Evolutionary conservation across 2,797 vertebrate species (phyloP).

Genomic region (Ctenochaetus hawaiiensis): DNA sequence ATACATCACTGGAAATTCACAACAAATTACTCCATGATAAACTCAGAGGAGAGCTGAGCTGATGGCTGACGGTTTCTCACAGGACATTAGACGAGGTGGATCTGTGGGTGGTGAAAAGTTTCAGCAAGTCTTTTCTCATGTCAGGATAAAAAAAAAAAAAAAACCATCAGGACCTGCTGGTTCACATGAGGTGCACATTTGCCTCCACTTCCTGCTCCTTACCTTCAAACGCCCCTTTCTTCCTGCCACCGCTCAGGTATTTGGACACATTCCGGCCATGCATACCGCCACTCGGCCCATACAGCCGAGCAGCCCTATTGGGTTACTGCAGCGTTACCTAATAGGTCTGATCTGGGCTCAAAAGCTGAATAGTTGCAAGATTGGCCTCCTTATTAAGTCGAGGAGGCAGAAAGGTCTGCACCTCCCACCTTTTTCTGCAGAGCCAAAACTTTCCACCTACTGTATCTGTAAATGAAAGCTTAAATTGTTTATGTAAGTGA

Average conservation of each 20-base stretch:
- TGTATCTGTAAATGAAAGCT: constrained; percentile 38
- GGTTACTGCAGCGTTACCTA: constrained; percentile 77
- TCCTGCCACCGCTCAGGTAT: constrained; percentile 55
- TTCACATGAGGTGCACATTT: constrained; percentile 35
- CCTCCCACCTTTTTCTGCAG: constrained; percentile 15
- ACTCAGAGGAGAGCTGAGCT: constrained; percentile 34
- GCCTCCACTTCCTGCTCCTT: constrained; percentile 53
- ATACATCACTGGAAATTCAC: constrained; percentile 71
- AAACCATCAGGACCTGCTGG: constrained; percentile 1
- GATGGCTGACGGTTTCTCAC: constrained; percentile 28
- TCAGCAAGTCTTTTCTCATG: not conserved
- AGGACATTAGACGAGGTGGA: constrained; percentile 17
- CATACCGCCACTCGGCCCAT: constrained; percentile 70
- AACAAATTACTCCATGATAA: constrained; percentile 69
- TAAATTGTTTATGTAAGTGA: not conserved
- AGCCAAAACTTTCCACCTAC: constrained; percentile 20
- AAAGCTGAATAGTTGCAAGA: constrained; percentile 56
- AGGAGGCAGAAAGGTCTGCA: constrained; percentile 41
- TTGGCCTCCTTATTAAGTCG: constrained; percentile 53
- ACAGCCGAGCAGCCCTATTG: constrained; percentile 64
- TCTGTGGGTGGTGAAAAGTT: constrained; percentile 3
- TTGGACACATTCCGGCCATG: constrained; percentile 73
- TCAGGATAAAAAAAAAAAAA: too few species aligned
- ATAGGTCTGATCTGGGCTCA: constrained; percentile 77
- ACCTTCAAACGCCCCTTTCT: constrained; percentile 34